Conservation (phyloP, 2,797 vertebrate genomes). For the Vespertilio murinus region DNA sequence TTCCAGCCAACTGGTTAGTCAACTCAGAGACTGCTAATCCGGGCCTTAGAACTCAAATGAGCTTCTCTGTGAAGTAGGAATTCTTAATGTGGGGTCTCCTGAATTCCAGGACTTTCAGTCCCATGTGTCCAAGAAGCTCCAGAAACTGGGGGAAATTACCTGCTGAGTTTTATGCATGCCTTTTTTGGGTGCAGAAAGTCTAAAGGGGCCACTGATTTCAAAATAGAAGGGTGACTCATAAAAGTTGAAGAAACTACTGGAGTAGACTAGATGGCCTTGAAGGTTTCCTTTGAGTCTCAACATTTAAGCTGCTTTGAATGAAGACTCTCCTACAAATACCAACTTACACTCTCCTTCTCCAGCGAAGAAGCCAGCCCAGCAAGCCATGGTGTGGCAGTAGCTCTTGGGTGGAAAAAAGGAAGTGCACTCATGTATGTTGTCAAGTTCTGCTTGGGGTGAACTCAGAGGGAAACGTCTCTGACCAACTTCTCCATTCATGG, state of each 20-base stretch:
- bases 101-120: background rate
- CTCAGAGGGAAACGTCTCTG: background rate
- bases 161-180: background rate
- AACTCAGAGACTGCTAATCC: background rate
- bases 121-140: background rate
- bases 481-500: constrained; percentile 37
- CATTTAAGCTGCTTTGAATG: background rate
- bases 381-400: background rate
- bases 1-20: background rate
- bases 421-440: accelerated
- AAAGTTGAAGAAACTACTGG: background rate
- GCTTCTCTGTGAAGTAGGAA: background rate
- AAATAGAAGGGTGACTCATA: background rate
- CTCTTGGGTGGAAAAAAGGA: background rate
- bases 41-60: background rate
- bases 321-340: background rate
- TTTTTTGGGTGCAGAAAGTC: background rate
- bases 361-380: background rate
- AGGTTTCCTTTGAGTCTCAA: background rate
- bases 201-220: background rate
- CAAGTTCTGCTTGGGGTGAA: background rate
- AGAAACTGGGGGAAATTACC: background rate
- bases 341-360: background rate
- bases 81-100: background rate
- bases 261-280: background rate